A percentile compares a stretch with the other conserved stretches of the same genome.
Evolutionary conservation across 2,797 vertebrate genomes (phyloP).

Genomic region (Schizopygopsis malacanthus): DNA sequence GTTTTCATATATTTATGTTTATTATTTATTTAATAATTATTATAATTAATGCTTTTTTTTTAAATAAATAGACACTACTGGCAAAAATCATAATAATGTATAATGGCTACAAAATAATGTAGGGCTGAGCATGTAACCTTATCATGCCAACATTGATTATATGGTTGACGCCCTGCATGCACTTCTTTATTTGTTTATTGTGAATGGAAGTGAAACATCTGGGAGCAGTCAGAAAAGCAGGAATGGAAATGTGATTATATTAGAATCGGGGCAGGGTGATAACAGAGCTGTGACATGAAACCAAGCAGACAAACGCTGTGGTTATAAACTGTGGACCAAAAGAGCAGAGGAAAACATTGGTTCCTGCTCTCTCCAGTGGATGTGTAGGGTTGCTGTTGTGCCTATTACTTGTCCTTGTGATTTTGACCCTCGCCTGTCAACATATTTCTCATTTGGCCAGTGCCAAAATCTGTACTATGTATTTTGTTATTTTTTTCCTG

Average conservation of each 20-base stretch:
- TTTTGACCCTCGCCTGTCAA: conserved; percentile 31
- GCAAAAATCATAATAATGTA: neutral
- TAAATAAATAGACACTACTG: neutral
- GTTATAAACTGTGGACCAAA: conserved; percentile 67
- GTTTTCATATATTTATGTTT: neutral
- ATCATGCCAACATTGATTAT: neutral
- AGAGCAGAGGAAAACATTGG: conserved; percentile 41
- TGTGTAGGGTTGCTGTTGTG: conserved; percentile 28
- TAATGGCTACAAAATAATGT: neutral
- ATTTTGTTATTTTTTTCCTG: neutral
- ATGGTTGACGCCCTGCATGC: neutral
- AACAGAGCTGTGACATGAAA: conserved; percentile 73
- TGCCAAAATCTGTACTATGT: neutral
- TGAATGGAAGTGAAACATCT: conserved; percentile 68
- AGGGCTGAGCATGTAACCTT: neutral
- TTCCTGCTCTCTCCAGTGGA: neutral
- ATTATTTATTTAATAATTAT: too few species aligned
- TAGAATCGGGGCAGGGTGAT: conserved; percentile 71
- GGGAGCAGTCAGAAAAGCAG: conserved; percentile 71
- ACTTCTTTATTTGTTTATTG: conserved; percentile 63
- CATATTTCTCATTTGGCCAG: neutral
- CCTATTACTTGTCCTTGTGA: conserved; percentile 20
- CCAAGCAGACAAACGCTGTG: conserved; percentile 63
- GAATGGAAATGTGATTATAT: conserved; percentile 76
- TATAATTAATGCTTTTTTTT: too few species aligned